Conservation (phyloP, 2,797 vertebrate species). For the Danio aesculapii region DNA sequence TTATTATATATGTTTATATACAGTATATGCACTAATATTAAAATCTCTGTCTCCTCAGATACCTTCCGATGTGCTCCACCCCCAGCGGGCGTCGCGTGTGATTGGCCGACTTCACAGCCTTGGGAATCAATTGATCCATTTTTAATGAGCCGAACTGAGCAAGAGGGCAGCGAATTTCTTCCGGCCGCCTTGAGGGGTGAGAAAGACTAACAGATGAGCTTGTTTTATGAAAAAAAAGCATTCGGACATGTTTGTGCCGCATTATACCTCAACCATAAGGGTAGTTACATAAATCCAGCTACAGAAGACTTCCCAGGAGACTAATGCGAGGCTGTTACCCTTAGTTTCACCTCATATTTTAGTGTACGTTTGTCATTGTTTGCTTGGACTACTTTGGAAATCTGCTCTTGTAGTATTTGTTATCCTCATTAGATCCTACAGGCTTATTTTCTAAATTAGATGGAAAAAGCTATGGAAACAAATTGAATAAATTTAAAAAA, state of each 20-base stretch:
- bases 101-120: conserved; percentile 36
- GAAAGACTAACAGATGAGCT: conserved; percentile 18
- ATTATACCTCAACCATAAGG: neutral
- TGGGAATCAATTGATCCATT: conserved; percentile 51
- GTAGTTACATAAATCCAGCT: conserved; percentile 25
- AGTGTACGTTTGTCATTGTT: conserved; percentile 5
- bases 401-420: no score
- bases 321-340: neutral
- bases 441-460: no score
- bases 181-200: conserved; percentile 10
- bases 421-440: no score
- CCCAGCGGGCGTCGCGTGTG: conserved; percentile 15
- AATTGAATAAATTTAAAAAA: no score
- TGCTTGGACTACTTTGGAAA: neutral
- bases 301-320: conserved; percentile 3
- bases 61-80: neutral
- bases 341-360: conserved; percentile 19
- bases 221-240: neutral
- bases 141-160: conserved; percentile 70
- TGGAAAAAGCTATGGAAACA: no score
- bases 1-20: conserved; percentile 1
- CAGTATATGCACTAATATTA: conserved; percentile 9
- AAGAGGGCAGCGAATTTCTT: conserved; percentile 28
- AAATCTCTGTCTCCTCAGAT: neutral
- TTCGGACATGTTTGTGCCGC: neutral